Conservation (phyloP, 2,113 vertebrate genomes). For the Oreochromis niloticus region DNA sequence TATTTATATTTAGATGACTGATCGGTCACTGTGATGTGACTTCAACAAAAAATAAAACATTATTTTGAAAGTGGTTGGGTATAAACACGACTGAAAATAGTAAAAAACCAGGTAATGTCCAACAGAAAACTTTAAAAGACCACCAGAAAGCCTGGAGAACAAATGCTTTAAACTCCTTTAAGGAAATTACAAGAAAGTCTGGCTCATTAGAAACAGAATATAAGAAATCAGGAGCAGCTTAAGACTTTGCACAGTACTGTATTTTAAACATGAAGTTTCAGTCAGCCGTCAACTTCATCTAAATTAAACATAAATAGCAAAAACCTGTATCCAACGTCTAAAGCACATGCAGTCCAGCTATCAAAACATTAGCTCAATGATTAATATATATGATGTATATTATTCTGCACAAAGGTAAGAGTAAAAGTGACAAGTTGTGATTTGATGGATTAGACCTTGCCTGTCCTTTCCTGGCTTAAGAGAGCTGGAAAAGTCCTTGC, state of each 20-base stretch:
- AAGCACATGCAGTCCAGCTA: background rate
- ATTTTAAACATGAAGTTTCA: background rate
- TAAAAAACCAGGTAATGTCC: background rate
- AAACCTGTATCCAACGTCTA: background rate
- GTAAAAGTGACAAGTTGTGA: background rate
- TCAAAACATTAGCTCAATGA: background rate
- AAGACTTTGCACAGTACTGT: background rate
- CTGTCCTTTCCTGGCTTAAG: background rate
- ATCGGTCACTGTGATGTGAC: background rate
- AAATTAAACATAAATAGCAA: background rate
- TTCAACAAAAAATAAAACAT: background rate
- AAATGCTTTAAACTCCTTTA: background rate
- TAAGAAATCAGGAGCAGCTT: background rate
- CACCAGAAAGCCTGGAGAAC: background rate
- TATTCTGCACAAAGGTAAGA: background rate
- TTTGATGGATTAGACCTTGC: background rate
- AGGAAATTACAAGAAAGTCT: background rate
- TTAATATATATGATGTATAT: background rate
- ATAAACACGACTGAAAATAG: background rate
- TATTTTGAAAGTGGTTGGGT: background rate
- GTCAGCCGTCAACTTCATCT: background rate
- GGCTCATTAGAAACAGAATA: background rate
- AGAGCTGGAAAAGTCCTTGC: background rate
- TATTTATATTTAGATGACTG: background rate
- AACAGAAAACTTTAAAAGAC: background rate